A percentile compares a stretch with the other conserved stretches of the same genome.
These are phyloP conservation scores for Probosciger aterrimus DNA, from an alignment of 2,113 vertebrate species.

Conservation along the genomic window DNA sequence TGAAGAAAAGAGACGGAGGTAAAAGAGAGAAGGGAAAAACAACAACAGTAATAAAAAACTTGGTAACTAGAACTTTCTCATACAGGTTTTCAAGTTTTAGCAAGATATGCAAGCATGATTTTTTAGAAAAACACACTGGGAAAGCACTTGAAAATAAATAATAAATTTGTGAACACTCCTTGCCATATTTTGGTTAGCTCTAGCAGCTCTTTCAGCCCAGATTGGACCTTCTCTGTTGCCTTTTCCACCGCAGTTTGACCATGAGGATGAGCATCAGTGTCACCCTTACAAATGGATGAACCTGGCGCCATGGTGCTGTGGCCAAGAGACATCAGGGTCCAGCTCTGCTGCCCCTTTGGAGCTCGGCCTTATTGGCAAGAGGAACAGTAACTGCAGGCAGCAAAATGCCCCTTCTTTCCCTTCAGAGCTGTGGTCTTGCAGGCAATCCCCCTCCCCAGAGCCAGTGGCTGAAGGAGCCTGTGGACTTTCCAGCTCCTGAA, in stretches of 20 bases:
- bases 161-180: background rate
- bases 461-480: background rate
- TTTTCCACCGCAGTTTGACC: background rate
- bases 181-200: background rate
- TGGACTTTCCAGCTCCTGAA: background rate
- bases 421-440: background rate
- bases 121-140: background rate
- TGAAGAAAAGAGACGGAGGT: background rate
- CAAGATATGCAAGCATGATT: background rate
- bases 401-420: background rate
- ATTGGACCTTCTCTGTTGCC: background rate
- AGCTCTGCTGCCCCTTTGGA: background rate
- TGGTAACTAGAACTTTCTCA: background rate
- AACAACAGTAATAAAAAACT: background rate
- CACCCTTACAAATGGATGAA: background rate
- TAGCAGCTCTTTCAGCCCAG: background rate
- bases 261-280: background rate
- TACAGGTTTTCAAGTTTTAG: background rate
- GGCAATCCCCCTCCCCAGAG: background rate
- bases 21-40: background rate
- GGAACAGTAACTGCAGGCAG: background rate
- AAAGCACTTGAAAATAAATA: background rate
- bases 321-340: background rate
- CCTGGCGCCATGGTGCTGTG: background rate
- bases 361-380: background rate